phyloP scores from a whole-genome alignment of 23 tunicate genomes.

The Aplidium turbinatum region DNA sequence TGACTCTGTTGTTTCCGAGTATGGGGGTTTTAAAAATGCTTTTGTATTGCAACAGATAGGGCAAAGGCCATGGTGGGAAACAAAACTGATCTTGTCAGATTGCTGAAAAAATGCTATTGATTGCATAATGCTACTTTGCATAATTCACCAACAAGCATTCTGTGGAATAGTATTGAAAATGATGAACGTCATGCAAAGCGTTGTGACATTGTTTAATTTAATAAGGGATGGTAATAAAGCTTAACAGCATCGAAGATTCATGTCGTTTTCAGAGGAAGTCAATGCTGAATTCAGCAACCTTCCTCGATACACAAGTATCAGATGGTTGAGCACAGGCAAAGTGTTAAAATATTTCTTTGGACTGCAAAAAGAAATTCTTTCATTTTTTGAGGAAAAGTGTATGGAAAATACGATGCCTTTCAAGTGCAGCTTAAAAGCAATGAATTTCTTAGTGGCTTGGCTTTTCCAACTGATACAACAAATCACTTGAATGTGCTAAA shows the following conservation, averaged over 20 bases:
- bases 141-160: constrained; percentile 6
- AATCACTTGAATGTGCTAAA: constrained; percentile 40
- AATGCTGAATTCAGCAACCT: constrained; percentile 11
- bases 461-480: constrained; percentile 25
- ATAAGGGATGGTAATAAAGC: constrained; percentile 36
- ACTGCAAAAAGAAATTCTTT: constrained; percentile 25
- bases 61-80: constrained; percentile 30
- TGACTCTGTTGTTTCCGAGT: constrained; percentile 24
- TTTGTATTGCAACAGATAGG: constrained; percentile 6
- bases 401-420: constrained; percentile 21
- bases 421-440: constrained; percentile 31
- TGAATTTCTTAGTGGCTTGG: constrained; percentile 21
- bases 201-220: constrained; percentile 7
- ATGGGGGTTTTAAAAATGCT: constrained; percentile 12
- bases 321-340: constrained; percentile 21
- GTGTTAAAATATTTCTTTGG: constrained; percentile 25
- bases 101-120: constrained; percentile 11
- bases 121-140: constrained; percentile 20
- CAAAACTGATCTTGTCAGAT: constrained; percentile 12
- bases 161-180: constrained; percentile 18
- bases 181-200: constrained; percentile 25
- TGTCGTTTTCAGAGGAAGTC: constrained; percentile 15
- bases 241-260: constrained; percentile 1
- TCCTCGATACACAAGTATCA: constrained; percentile 5
- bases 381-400: constrained; percentile 4